phyloP scores from a whole-genome alignment of 2,888 invertebrate species.

The Pantelozetes paolii region DNA sequence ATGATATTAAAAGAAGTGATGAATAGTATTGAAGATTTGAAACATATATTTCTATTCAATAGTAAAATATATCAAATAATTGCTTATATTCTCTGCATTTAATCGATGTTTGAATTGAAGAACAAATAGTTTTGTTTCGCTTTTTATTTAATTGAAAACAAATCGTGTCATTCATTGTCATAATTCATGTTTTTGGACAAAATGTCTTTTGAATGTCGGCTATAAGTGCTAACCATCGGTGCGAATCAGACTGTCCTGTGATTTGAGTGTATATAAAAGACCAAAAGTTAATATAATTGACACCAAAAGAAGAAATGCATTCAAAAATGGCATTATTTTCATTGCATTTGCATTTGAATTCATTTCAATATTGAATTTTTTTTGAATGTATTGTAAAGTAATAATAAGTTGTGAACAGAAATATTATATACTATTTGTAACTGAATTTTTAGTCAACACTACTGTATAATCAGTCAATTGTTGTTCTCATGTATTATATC shows the following conservation, averaged over 20 bases:
- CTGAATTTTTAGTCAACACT: not conserved
- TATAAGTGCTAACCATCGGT: no score
- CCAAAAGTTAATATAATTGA: no score
- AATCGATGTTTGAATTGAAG: no score
- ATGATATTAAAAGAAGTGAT: not conserved
- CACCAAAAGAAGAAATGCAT: not conserved
- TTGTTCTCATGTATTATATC: not conserved
- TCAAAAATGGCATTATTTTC: not conserved
- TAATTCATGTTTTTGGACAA: no score
- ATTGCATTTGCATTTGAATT: not conserved
- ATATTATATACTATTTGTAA: not conserved
- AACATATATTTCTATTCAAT: not conserved
- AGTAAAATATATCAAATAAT: no score
- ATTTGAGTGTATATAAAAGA: not conserved
- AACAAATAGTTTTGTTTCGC: no score
- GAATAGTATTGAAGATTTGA: not conserved
- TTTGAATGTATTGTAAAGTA: not conserved
- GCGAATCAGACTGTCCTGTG: not conserved
- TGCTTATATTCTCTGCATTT: no score
- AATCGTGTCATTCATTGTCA: not conserved
- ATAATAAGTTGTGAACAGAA: not conserved
- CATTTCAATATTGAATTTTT: not conserved
- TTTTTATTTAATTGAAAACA: not conserved
- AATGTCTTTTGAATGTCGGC: not conserved
- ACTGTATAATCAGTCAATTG: not conserved